Base-by-base conservation (phyloP, 2,888 invertebrate species). In the Caenorhabditis panamensis region DNA sequence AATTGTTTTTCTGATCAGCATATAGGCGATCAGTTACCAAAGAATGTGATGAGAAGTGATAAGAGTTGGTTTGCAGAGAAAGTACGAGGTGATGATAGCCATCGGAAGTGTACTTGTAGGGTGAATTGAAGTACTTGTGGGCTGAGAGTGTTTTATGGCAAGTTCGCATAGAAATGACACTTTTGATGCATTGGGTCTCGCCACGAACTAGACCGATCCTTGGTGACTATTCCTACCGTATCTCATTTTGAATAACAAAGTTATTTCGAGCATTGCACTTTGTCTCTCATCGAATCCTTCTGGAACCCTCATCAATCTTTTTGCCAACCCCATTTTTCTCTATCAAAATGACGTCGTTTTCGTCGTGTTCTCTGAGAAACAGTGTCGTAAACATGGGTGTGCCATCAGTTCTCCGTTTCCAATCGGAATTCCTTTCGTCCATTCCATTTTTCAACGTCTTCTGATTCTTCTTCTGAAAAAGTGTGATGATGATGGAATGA, bases 401-500 rank as follows among this genome's bases (percentile, higher is more conserved):
- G 54, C 28, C 28, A 71, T 64, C 72, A 63, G 51, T 31, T 31
- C 4, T 31, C 9, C 31, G 31, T 64, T 62, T 64, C 58, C 51
- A 31, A 56, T 56, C 31, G 11, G 56, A 47, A 47, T 41, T 49
- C 31, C n/a, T n/a, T n/a, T n/a, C 26, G 9, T 18, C 47, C 18
- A 47, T 41, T 28, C 58, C n/a, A n/a, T n/a, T n/a, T n/a, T n/a
- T n/a, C 31, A 9, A 31, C 31, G 31, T 31, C 31, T 31, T 31
- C 31, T 31, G 31, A 31, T 6, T 47, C 26, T 59, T 49, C 11
- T 24, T 20, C 54, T 5, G 31, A 47, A 47, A 36, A 47, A 20
- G 47, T 41, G 41, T 62, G 47, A 62, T 56, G 56, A 56, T 56
- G 47, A 47, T 47, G 47, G 47, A 47, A 47, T 47, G 47, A 47